Evolutionary conservation across 2,888 invertebrate genomes (phyloP).

Genomic region (Phasia obesa): DNA sequence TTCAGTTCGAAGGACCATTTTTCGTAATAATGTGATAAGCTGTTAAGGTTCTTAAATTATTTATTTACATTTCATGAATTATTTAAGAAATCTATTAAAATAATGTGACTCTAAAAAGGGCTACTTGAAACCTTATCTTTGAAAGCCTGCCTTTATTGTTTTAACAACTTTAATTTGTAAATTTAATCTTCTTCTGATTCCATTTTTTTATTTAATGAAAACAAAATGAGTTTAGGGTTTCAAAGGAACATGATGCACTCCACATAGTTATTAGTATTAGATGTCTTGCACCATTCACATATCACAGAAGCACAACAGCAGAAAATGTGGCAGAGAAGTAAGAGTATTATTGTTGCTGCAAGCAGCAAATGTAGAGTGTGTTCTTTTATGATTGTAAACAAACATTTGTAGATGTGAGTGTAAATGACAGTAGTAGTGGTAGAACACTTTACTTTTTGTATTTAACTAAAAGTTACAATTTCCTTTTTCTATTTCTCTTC

Average conservation of each 20-base stretch:
- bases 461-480: slow-evolving; percentile 33
- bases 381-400: background rate
- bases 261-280: slow-evolving; percentile 3
- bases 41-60: too few relatives aligned
- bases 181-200: slow-evolving; percentile 4
- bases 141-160: background rate
- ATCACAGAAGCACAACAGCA: background rate
- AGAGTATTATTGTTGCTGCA: background rate
- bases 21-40: too few relatives aligned
- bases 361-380: background rate
- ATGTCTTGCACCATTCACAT: background rate
- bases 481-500: slow-evolving; percentile 51
- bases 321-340: background rate
- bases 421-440: slow-evolving; percentile 21
- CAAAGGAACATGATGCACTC: background rate
- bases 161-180: slow-evolving; percentile 33
- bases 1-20: too few relatives aligned
- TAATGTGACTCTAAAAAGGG: too few relatives aligned
- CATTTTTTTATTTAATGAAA: background rate
- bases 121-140: too few relatives aligned
- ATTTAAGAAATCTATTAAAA: too few relatives aligned
- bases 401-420: background rate
- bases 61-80: too few relatives aligned
- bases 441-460: slow-evolving; percentile 18
- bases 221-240: slow-evolving; percentile 4